phyloP scores from a whole-genome alignment of 2,888 invertebrate genomes.

The Chymomyza procnemis region DNA sequence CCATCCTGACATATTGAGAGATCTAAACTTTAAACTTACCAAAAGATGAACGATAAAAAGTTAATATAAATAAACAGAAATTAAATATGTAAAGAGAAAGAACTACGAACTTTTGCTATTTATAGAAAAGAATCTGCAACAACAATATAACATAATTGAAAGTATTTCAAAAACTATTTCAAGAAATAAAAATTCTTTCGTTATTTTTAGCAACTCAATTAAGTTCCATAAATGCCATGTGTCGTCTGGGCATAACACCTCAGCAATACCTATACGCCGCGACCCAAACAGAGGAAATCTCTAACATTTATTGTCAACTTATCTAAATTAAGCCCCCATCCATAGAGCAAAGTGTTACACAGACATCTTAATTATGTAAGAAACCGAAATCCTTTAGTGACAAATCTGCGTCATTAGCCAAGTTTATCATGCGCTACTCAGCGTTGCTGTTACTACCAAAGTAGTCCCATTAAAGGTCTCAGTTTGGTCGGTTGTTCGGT shows the following conservation, averaged over 20 bases:
- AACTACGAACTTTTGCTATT: too few relatives aligned
- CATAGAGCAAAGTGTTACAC: background rate
- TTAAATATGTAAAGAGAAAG: too few relatives aligned
- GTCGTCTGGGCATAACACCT: background rate
- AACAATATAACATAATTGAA: too few relatives aligned
- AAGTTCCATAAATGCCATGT: background rate
- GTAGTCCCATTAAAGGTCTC: conserved; percentile 66
- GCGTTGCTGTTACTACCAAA: conserved; percentile 26
- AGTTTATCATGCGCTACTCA: conserved; percentile 42
- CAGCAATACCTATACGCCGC: background rate
- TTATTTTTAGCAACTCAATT: too few relatives aligned
- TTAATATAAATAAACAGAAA: too few relatives aligned
- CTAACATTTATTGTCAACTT: background rate
- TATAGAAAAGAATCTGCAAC: too few relatives aligned
- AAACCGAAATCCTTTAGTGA: conserved; percentile 22
- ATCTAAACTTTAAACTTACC: too few relatives aligned
- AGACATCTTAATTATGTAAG: background rate
- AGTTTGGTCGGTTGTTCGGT: conserved; percentile 55
- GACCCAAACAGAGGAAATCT: background rate
- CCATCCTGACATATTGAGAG: conserved; percentile 71
- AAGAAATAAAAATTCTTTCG: too few relatives aligned
- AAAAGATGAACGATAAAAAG: too few relatives aligned
- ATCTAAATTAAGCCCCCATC: background rate
- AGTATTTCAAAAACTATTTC: too few relatives aligned
- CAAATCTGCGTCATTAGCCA: conserved; percentile 55